Percentiles rank a stretch among this genome's conserved stretches.
These are phyloP conservation scores for Dicentrarchus labrax DNA, from an alignment of 2,113 vertebrate species.

Conservation along the genomic window DNA sequence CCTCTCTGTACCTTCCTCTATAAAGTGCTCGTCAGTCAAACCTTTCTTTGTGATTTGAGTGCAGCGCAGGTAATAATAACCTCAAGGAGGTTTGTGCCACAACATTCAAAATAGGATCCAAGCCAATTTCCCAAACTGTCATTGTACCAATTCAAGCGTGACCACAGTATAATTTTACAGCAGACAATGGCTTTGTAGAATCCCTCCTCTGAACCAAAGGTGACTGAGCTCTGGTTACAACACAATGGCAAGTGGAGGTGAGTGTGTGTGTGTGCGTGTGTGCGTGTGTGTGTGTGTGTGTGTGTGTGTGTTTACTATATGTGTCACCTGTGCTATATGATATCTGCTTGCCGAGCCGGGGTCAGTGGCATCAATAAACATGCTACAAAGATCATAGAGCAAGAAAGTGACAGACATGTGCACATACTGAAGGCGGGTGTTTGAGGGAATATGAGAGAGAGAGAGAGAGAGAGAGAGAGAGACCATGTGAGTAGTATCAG, in stretches of 20 bases:
- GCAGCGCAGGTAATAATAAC: constrained; percentile 35
- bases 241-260: background rate
- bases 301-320: constrained; percentile 4
- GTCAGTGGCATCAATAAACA: constrained; percentile 50
- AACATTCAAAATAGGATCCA: constrained; percentile 34
- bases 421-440: constrained; percentile 1
- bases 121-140: constrained; percentile 53
- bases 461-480: constrained; percentile 6
- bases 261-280: background rate
- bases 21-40: background rate
- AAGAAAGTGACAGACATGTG: constrained; percentile 9
- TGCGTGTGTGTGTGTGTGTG: constrained; percentile 11
- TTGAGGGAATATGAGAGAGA: constrained; percentile 1
- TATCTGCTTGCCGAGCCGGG: constrained; percentile 30
- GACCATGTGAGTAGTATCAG: constrained; percentile 30
- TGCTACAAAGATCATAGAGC: constrained; percentile 39
- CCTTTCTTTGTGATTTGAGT: background rate
- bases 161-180: constrained; percentile 30
- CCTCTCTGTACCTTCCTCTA: background rate
- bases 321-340: constrained; percentile 44
- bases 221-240: constrained; percentile 46
- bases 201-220: constrained; percentile 44
- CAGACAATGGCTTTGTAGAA: constrained; percentile 25
- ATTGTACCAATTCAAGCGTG: constrained; percentile 24
- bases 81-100: background rate